Conservation (phyloP, 2,888 invertebrate genomes). For the Pammene fasciana region DNA sequence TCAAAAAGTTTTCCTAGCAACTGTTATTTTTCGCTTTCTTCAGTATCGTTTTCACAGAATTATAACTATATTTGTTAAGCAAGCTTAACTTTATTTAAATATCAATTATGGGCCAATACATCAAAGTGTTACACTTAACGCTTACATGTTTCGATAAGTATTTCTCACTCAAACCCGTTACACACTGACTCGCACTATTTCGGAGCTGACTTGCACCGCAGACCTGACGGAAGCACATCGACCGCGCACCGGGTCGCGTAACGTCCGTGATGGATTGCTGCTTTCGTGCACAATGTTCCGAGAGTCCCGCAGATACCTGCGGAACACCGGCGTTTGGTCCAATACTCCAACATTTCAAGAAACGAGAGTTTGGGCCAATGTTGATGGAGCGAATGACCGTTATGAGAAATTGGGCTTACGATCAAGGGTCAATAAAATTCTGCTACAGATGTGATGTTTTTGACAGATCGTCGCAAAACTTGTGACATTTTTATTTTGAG, state of each 20-base stretch:
- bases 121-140: no score
- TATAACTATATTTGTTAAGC: no score
- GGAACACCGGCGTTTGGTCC: conserved; percentile 27
- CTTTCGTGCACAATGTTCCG: conserved; percentile 30
- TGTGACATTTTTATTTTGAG: no score
- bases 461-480: no score
- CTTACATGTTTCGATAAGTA: no score
- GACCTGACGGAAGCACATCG: conserved; percentile 53
- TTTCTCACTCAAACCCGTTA: neutral
- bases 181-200: conserved; percentile 5
- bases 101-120: no score
- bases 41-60: no score
- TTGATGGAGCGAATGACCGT: conserved; percentile 43
- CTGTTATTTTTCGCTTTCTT: no score
- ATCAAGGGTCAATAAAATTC: no score
- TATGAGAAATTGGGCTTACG: conserved; percentile 53
- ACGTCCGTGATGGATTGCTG: conserved; percentile 50
- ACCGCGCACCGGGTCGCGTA: conserved; percentile 50
- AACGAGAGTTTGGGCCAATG: conserved; percentile 22
- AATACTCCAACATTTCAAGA: conserved; percentile 16
- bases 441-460: no score
- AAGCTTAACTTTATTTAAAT: no score
- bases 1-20: no score
- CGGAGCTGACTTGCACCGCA: conserved; percentile 42
- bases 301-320: conserved; percentile 28